Base-by-base conservation (phyloP, 2,797 vertebrate genomes). In the Cyclura pinguis region DNA sequence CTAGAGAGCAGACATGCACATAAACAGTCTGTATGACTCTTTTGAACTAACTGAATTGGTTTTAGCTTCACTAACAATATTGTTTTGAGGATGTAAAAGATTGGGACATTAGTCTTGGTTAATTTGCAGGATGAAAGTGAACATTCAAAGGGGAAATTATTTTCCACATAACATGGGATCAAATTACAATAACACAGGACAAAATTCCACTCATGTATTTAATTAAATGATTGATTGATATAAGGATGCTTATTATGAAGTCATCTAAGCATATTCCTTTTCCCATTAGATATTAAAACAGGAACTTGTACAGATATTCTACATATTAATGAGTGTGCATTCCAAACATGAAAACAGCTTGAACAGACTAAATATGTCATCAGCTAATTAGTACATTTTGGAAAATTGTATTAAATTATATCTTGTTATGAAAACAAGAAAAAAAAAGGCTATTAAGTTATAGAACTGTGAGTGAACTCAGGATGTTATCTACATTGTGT, bases 401-500 rank as follows among this genome's bases (percentile, higher is more conserved):
- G 13, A 13, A 69, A 76, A 87, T 87, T 76, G 42, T 38, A 29
- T 59, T 74, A 83, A 8, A 29, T 24, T 64, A 55, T 52, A 59
- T 13, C 10, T 50, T 77, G 74, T n/a, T 24, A 22, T 5, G 4
- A 69, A 78, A 85, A 85, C 62, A 59, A 73, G n/a, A 69, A 32
- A 74, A 76, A 57, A 18, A 77, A 64, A 84, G 20, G 38, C 38
- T 52, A 35, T 29, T 29, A 38, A 77, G 73, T 84, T 77, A 84
- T 27, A 76, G 27, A 35, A 82, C 16, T 73, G n/a, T 50, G 69
- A 76, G 32, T 81, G 78, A 90, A 88, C 62, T 80, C 14, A 13
- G 73, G 74, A 83, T 83, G 62, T 87, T 91, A 89, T 89, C 88
- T 93, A 92, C 76, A 86, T 82, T 76, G 7, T 73, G 16, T 93